These are phyloP conservation scores for Drosophila albomicans DNA, from an alignment of 1,140 invertebrate species.

Conservation along the genomic window DNA sequence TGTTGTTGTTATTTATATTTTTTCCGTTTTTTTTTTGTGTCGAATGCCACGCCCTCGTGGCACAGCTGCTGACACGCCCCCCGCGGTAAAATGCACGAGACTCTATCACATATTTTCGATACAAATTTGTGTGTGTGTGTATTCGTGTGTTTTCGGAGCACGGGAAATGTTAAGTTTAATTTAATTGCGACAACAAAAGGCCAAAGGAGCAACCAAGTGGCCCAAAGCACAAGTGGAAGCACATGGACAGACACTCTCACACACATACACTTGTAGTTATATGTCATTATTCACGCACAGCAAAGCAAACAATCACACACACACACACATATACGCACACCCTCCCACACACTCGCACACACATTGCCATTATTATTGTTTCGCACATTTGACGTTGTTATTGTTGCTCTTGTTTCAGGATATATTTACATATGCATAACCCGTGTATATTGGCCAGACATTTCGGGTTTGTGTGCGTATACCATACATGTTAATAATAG, in stretches of 20 bases:
- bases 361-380: slow-evolving; percentile 55
- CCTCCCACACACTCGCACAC: slow-evolving; percentile 5
- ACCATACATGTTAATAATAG: slow-evolving; percentile 71
- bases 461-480: slow-evolving; percentile 53
- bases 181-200: slow-evolving; percentile 70
- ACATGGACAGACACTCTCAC: slow-evolving; percentile 18
- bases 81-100: slow-evolving; percentile 7
- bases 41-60: slow-evolving; percentile 19
- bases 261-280: slow-evolving; percentile 26
- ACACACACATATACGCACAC: neutral
- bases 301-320: slow-evolving; percentile 7
- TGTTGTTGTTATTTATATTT: slow-evolving; percentile 19
- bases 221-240: slow-evolving; percentile 50
- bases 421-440: slow-evolving; percentile 44
- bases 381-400: slow-evolving; percentile 60
- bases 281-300: slow-evolving; percentile 64
- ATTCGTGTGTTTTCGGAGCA: slow-evolving; percentile 5
- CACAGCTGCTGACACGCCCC: slow-evolving; percentile 37
- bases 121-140: slow-evolving; percentile 7
- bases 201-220: slow-evolving; percentile 60
- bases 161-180: slow-evolving; percentile 73
- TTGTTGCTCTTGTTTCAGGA: slow-evolving; percentile 52
- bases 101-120: slow-evolving; percentile 42
- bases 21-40: neutral
- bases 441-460: slow-evolving; percentile 58